Evolutionary conservation across 2,797 vertebrate species (phyloP), one percentile per base, ranked within the genome.

Genomic region (Ctenopoma kingsleyae): DNA sequence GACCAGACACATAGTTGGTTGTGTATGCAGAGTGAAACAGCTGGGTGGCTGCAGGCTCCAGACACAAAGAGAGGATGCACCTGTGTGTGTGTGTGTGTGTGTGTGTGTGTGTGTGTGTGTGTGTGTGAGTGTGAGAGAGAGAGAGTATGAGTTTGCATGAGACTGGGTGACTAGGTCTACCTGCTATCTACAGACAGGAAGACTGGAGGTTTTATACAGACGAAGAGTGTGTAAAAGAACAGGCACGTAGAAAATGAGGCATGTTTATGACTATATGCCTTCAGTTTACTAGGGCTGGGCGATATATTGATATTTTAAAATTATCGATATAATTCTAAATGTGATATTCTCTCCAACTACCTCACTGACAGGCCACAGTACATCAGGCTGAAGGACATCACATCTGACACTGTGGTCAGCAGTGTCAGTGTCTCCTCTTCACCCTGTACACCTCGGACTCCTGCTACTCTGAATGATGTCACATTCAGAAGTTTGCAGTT

Each of bases 61-160:
- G 78, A 89, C 76, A 81, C 79, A 87, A 73, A 74, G 56, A 61
- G 30, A 81, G 78, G 78, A 83, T 48, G 72, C 80, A 85, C 74
- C 74, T 71, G 82, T 62, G 71, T 67, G 63, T 47, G 41, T 52
- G 19, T 66, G 27, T 71, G 59, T 48, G 43, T 69, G 63, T 55
- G 62, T 25, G 23, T 25, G 27, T 30, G 27, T 27, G 25, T 27
- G 25, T 27, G 25, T 27, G 25, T 27, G 25, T 27, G 25, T 27
- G 25, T 27, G n/a, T n/a, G n/a, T n/a, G n/a, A n/a, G n/a, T n/a
- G n/a, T n/a, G n/a, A n/a, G n/a, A n/a, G 6, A 27, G 25, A 27
- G 25, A 27, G 4, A 27, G 25, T 27, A 27, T n/a, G n/a, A n/a
- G n/a, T 66, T 32, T 8, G 12, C 41, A 41, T 60, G 30, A 61